phyloP scores from a whole-genome alignment of 1,140 invertebrate genomes.

The Drosophila burlai region DNA sequence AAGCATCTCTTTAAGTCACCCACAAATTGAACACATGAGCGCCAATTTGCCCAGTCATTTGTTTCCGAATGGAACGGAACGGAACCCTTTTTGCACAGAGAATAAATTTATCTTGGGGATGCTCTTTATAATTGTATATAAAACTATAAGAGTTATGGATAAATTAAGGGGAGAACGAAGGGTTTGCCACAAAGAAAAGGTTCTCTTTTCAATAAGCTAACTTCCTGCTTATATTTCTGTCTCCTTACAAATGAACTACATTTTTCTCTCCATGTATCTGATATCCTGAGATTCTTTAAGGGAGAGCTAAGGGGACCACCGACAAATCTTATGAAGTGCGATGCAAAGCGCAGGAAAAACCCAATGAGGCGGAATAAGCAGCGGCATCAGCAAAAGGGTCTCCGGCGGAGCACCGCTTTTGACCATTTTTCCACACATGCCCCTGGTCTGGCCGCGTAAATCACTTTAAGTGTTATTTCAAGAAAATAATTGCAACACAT shows the following conservation, averaged over 20 bases:
- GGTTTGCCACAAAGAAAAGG: not conserved
- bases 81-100: constrained; percentile 1
- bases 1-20: constrained; percentile 22
- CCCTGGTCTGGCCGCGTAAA: constrained; percentile 46
- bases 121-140: not conserved
- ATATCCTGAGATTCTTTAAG: constrained; percentile 2
- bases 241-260: not conserved
- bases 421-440: constrained; percentile 44
- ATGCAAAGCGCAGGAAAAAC: constrained; percentile 51
- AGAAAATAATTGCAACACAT: constrained; percentile 82
- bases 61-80: not conserved
- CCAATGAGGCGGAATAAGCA: constrained; percentile 70
- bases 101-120: not conserved
- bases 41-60: constrained; percentile 27
- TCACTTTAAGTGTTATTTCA: constrained; percentile 81
- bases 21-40: constrained; percentile 50
- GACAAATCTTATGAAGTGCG: constrained; percentile 57
- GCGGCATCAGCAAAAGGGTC: constrained; percentile 23
- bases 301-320: not conserved
- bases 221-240: not conserved
- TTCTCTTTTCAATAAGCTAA: no score
- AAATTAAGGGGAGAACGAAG: not conserved
- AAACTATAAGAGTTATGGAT: no score
- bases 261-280: not conserved
- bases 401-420: constrained; percentile 5